Evolutionary conservation across 1,140 invertebrate genomes (phyloP).

Genomic region (Drosophila erecta): DNA sequence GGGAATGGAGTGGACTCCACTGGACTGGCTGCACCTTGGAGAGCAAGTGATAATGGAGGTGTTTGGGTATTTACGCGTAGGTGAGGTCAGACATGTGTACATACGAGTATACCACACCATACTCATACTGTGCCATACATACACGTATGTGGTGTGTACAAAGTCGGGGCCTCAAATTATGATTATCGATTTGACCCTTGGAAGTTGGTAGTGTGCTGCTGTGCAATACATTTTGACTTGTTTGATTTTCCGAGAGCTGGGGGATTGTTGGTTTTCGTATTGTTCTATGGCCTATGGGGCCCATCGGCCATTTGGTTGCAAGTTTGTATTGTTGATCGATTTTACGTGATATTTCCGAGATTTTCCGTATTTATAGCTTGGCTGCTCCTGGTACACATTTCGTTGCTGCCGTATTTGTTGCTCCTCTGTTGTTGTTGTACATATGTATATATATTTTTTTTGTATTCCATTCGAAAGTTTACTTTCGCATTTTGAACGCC

Average conservation of each 20-base stretch:
- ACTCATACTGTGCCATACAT: no score
- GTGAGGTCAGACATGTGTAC: constrained; percentile 48
- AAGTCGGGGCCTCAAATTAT: constrained; percentile 64
- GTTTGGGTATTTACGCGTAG: constrained; percentile 75
- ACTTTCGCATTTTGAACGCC: constrained; percentile 81
- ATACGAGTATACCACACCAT: no score
- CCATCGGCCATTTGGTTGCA: constrained; percentile 76
- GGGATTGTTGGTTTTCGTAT: constrained; percentile 19
- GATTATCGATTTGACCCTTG: constrained; percentile 81
- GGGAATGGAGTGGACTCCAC: no score
- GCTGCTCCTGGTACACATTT: constrained; percentile 62
- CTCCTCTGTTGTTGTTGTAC: constrained; percentile 38
- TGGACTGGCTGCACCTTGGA: constrained; percentile 20
- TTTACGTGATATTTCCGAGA: constrained; percentile 85
- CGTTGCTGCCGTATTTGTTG: constrained; percentile 63
- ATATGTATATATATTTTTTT: constrained; percentile 22
- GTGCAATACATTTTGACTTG: constrained; percentile 59
- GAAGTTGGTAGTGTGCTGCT: constrained; percentile 1
- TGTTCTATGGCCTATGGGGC: constrained; percentile 46
- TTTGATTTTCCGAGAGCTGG: constrained; percentile 63
- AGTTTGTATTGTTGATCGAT: constrained; percentile 85
- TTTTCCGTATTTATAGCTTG: constrained; percentile 84
- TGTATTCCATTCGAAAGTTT: constrained; percentile 82
- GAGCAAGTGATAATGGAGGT: constrained; percentile 77
- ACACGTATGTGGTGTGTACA: background rate